These are phyloP conservation scores for Ceyx margarethae DNA, from an alignment of 2,113 vertebrate genomes.

Conservation along the genomic window DNA sequence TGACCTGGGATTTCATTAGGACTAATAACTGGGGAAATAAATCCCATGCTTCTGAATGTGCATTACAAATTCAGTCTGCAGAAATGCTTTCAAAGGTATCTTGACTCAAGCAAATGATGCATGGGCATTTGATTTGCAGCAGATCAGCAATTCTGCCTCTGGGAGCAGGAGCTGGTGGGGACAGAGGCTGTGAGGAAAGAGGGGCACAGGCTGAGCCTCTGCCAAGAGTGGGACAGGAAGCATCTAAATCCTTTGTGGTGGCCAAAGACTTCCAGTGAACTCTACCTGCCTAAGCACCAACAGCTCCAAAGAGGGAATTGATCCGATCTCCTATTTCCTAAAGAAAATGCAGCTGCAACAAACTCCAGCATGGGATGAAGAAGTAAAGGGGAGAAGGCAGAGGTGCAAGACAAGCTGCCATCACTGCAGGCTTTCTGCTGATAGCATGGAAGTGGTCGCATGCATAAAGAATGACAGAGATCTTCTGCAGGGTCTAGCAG, in stretches of 20 bases:
- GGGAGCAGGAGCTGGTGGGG: background rate
- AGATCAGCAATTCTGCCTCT: background rate
- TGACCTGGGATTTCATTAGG: constrained; percentile 14
- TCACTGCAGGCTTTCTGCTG: background rate
- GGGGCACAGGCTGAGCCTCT: background rate
- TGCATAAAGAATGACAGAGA: background rate
- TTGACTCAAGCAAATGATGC: background rate
- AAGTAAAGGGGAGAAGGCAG: background rate
- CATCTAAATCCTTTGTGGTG: rapidly evolving
- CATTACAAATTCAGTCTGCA: background rate
- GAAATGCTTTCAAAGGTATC: background rate
- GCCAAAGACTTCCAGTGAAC: background rate
- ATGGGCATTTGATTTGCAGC: background rate
- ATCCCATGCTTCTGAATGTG: background rate
- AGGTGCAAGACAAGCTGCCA: rapidly evolving
- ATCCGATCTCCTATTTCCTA: background rate
- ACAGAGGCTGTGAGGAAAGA: background rate
- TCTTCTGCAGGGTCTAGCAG: background rate
- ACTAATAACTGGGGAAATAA: background rate
- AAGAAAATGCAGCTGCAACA: background rate
- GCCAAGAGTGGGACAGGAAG: rapidly evolving
- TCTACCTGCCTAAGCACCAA: background rate
- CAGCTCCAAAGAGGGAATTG: background rate
- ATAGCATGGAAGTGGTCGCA: background rate
- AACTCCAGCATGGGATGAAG: background rate